Base-by-base conservation (phyloP, 2,888 invertebrate species). In the Euplagia quadripunctaria region DNA sequence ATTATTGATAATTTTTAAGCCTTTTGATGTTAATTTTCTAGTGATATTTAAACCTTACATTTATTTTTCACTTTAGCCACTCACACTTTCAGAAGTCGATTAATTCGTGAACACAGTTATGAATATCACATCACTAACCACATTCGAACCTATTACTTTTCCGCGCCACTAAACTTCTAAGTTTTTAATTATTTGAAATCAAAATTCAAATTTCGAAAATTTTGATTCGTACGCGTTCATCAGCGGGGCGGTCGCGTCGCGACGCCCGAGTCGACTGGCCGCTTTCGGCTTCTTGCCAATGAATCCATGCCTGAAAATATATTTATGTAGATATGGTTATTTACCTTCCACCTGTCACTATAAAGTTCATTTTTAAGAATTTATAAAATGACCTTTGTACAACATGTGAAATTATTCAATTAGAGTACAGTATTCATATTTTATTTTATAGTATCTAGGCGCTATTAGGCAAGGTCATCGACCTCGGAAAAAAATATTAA, bases 261-360 rank as follows among this genome's bases (percentile, higher is more conserved):
- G 90, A 86, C 91, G 91, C 90, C 88, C 90, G 89, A 90, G 87
- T 89, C 91, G 93, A 94, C 94, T 94, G 95, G 91, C 88, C 89
- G 89, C 88, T 86, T 91, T 93, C 93, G 94, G 94, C 93, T 88
- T 90, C 79, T 90, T 94, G 94, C 95, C 95, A 94, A 93, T 90
- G 91, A 93, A 90, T 93, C 91, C 89, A 90, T 87, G 91, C 87
- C 92, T 93, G 93, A 93, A 94, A 93, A 93, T 90, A 93, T 94
- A 94, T 94, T 94, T 94, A 90, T 91, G 90, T 94, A 89, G 90
- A 93, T 93, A 93, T 92, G 91, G 91, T 89, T 90, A 89, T 91
- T 91, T 89, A 86, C 84, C 83, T 82, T 76, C 77, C 71, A 73
- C 78, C 81, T 87, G 85, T 87, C 82, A 81, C 76, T 73, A 49